A percentile compares a stretch with the other conserved stretches of the same genome.
phyloP scores from a whole-genome alignment of 2,797 vertebrate genomes.

The Peromyscus melanophrys region DNA sequence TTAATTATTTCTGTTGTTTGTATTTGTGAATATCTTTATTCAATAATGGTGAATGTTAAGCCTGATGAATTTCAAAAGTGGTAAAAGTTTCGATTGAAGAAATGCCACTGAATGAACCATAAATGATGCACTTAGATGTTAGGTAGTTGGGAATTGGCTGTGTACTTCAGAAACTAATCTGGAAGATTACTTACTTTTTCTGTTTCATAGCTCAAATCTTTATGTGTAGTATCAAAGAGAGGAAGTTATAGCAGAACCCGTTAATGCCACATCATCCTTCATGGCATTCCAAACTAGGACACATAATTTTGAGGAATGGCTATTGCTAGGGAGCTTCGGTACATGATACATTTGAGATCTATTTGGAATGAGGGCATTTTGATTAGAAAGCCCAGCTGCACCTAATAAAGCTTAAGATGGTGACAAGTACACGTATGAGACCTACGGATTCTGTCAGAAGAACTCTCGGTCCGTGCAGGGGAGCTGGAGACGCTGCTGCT shows the following conservation, averaged over 20 bases:
- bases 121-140: background rate
- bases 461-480: constrained; percentile 98
- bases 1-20: background rate
- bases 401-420: constrained; percentile 81
- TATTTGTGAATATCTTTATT: background rate
- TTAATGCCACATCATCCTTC: constrained; percentile 83
- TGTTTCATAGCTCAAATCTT: constrained; percentile 85
- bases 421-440: constrained; percentile 88
- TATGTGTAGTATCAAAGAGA: constrained; percentile 83
- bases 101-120: background rate
- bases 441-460: constrained; percentile 99
- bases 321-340: constrained; percentile 82
- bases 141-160: constrained; percentile 2
- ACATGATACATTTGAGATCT: constrained; percentile 83
- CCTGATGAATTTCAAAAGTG: background rate
- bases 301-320: constrained; percentile 84
- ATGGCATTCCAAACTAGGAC: constrained; percentile 81
- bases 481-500: constrained; percentile 99
- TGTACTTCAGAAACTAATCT: constrained; percentile 85
- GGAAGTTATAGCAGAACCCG: constrained; percentile 82
- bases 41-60: background rate
- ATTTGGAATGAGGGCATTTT: constrained; percentile 82
- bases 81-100: background rate
- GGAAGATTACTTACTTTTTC: constrained; percentile 76
- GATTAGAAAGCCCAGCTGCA: constrained; percentile 87